Percentiles rank a stretch among this genome's conserved stretches.
These are phyloP conservation scores for Regulus satrapa DNA, from an alignment of 2,113 vertebrate genomes.

Conservation along the genomic window DNA sequence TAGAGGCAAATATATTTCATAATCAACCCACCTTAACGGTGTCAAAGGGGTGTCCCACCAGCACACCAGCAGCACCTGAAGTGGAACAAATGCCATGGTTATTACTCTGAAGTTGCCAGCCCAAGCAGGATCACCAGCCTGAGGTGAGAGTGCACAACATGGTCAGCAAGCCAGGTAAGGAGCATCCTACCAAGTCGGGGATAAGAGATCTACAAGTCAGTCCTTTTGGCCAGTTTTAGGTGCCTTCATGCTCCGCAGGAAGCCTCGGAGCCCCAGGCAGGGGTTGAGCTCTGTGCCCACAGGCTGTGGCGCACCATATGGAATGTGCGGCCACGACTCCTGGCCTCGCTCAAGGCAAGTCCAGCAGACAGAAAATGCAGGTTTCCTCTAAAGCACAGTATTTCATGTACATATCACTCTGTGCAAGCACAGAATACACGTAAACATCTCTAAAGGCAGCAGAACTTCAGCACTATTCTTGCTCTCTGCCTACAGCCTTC, in stretches of 20 bases:
- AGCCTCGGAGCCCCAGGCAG: neutral
- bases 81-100: neutral
- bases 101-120: neutral
- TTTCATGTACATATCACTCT: accelerated
- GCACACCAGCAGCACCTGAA: conserved; percentile 91
- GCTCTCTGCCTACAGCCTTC: neutral
- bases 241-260: neutral
- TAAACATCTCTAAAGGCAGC: neutral
- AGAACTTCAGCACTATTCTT: neutral
- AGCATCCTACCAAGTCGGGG: neutral
- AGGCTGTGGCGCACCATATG: accelerated
- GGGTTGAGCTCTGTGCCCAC: neutral
- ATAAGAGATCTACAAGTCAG: neutral
- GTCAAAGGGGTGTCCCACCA: conserved; percentile 97
- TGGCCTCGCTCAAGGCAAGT: neutral
- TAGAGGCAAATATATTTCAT: neutral
- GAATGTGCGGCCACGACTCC: neutral
- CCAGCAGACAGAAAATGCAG: neutral
- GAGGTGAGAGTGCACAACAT: accelerated
- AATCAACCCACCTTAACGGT: conserved; percentile 90
- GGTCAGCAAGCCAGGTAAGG: neutral
- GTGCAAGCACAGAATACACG: neutral
- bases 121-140: neutral
- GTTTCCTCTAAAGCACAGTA: neutral
- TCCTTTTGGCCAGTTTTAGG: neutral